Base-by-base conservation (phyloP, 1,140 invertebrate genomes). In the Caenorhabditis brenneri region DNA sequence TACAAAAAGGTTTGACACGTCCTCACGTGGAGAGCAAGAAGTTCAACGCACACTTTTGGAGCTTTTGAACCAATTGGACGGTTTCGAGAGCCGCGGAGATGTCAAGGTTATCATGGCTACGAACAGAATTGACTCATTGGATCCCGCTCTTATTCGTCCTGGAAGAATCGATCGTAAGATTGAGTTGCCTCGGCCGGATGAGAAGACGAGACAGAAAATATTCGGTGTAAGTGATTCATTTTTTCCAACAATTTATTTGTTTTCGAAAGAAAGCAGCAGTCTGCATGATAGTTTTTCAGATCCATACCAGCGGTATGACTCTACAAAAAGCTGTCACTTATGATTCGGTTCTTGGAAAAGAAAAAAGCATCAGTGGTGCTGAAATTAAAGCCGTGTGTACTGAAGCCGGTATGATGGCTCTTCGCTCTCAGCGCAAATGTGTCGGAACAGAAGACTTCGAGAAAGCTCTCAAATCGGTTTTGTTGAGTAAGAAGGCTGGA, bases 81-180 rank as follows among this genome's bases (percentile, higher is more conserved):
- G 89, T 0, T 90, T 90, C 65, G 89, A 89, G 19, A 60, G 83
- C 12, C 81, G 88, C n/a, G 85, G 86, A 79, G 88, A 90, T 69
- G 87, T 90, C 60, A 90, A 90, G 46, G 83, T 93, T 7, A 93
- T 93, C 55, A 92, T 92, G 53, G 92, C 92, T 6, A 93, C 92
- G 22, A 93, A 93, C 87, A 87, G 92, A 48, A 91, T 92, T 39
- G 92, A 93, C 85, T 91, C 92, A 0, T 90, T 93, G 46, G 92
- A 93, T 86, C 92, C 92, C 48, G 92, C 92, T n/a, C 87, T 93
- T 15, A 89, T 92, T 49, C 88, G 92, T 55, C 91, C 92, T 39
- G 92, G 92, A 16, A 88, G 92, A 74, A 92, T 93, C 88, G 92
- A 93, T 84, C 89, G 92, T 80, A 92, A 93, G 84, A 92, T 93